Evolutionary conservation across 2,113 vertebrate genomes (phyloP).

Genomic region (Microcebus griseorufus): DNA sequence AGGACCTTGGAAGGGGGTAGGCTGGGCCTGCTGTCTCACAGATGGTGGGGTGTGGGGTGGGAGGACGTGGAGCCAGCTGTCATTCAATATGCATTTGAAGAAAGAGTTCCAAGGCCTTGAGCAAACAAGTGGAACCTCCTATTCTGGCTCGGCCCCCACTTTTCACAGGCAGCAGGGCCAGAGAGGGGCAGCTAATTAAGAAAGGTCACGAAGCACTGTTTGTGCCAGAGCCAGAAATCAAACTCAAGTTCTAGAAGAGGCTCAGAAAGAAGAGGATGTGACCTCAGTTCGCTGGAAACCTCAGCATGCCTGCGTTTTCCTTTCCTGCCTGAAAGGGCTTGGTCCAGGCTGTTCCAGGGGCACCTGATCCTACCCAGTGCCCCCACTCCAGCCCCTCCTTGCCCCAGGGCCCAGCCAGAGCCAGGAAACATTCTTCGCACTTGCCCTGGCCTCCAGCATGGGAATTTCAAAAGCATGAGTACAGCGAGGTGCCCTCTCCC

Average conservation of each 20-base stretch:
- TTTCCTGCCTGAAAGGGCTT: neutral
- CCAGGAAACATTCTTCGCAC: neutral
- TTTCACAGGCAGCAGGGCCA: neutral
- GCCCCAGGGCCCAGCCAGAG: neutral
- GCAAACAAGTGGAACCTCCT: neutral
- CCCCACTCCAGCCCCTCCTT: too few species aligned
- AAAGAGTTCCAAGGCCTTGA: neutral
- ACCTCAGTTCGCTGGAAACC: neutral
- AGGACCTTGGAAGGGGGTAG: neutral
- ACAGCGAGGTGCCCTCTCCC: neutral
- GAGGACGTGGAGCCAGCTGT: rapidly evolving
- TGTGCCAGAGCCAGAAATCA: neutral
- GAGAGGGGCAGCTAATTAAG: neutral
- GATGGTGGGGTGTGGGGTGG: neutral
- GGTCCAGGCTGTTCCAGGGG: neutral
- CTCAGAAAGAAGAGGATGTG: neutral
- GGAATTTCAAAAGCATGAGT: neutral
- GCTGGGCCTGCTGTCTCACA: neutral
- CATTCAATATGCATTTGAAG: neutral
- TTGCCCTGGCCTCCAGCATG: neutral
- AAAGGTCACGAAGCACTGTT: neutral
- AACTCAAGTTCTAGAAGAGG: neutral
- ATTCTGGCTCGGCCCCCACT: neutral
- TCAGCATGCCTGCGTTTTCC: neutral
- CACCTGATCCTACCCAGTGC: neutral